Conservation (phyloP, 1,140 invertebrate species). For the Parapsyche elsis region DNA sequence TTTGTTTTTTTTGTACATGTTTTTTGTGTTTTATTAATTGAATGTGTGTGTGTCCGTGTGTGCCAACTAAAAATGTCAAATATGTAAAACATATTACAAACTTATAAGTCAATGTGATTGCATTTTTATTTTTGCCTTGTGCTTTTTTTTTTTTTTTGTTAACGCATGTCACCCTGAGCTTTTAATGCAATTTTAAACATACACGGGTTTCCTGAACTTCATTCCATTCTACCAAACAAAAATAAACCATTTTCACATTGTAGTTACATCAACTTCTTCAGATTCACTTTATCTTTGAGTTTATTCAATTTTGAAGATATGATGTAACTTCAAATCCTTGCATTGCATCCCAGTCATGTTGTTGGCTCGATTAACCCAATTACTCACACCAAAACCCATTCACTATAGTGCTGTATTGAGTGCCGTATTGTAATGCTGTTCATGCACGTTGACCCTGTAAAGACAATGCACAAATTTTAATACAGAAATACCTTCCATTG, state of each 20-base stretch:
- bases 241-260: not conserved
- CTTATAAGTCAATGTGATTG: constrained; percentile 46
- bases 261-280: not conserved
- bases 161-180: constrained; percentile 42
- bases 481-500: constrained; percentile 10
- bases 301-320: not conserved
- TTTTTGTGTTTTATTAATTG: constrained; percentile 21
- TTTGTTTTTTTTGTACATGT: constrained; percentile 34
- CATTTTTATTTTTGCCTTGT: constrained; percentile 46
- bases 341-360: not conserved
- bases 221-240: not conserved
- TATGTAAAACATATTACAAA: constrained; percentile 52
- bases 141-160: constrained; percentile 14
- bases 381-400: constrained; percentile 1
- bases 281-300: too few species aligned
- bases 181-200: not conserved
- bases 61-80: constrained; percentile 36
- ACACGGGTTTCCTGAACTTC: not conserved
- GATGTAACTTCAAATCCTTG: constrained; percentile 1
- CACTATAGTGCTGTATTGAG: constrained; percentile 1
- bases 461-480: constrained; percentile 1
- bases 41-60: constrained; percentile 49
- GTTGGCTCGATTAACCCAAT: constrained; percentile 1
- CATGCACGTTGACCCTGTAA: constrained; percentile 21
- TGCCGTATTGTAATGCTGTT: constrained; percentile 29